phyloP scores from a whole-genome alignment of 2,113 vertebrate species.

The Muntiacus reevesi region DNA sequence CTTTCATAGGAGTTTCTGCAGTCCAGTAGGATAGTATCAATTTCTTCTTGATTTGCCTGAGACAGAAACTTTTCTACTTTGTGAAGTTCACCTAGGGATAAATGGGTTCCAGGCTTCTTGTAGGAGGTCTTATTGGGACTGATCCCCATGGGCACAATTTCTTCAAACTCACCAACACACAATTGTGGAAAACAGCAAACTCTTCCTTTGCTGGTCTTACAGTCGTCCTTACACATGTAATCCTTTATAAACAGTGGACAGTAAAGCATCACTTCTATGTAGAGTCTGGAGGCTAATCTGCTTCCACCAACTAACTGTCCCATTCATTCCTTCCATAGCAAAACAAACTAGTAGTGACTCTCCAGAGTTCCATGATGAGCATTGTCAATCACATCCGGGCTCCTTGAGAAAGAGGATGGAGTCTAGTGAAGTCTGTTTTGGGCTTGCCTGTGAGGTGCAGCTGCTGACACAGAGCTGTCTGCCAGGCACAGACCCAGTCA shows the following conservation, averaged over 20 bases:
- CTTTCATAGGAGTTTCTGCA: constrained; percentile 99
- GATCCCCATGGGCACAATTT: constrained; percentile 96
- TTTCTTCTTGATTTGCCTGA: constrained; percentile 74
- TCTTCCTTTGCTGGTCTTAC: constrained; percentile 94
- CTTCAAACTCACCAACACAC: constrained; percentile 90
- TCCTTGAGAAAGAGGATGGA: background rate
- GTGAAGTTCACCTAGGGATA: constrained; percentile 94
- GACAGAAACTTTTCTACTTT: constrained; percentile 88
- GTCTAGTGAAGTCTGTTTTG: background rate
- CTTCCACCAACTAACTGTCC: constrained; percentile 95
- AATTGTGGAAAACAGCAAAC: constrained; percentile 91
- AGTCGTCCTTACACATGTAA: constrained; percentile 86
- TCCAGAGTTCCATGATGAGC: background rate
- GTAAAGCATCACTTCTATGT: constrained; percentile 88
- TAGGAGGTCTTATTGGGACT: constrained; percentile 89
- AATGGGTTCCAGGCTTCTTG: constrained; percentile 89
- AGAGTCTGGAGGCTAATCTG: constrained; percentile 86
- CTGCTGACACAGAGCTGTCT: constrained; percentile 89
- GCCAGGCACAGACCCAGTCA: constrained; percentile 88
- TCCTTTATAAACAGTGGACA: constrained; percentile 85
- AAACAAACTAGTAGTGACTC: constrained; percentile 81
- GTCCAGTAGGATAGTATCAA: constrained; percentile 91
- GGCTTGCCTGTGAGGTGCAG: constrained; percentile 91
- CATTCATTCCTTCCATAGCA: constrained; percentile 94
- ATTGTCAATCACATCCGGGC: background rate